Base-by-base conservation (phyloP, 2,888 invertebrate species). In the Cistogaster globosa region DNA sequence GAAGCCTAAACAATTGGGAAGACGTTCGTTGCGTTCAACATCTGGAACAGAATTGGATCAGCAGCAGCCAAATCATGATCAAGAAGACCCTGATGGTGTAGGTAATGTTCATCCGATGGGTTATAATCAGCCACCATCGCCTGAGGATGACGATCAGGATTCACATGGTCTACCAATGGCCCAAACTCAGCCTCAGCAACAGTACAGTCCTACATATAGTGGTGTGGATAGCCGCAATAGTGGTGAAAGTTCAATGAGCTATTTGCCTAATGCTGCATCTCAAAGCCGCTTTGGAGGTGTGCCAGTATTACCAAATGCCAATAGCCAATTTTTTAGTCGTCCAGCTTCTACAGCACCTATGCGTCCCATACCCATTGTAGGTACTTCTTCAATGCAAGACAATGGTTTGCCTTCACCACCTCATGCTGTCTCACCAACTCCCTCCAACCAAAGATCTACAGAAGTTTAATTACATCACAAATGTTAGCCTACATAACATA, bases 1-100 rank as follows among this genome's bases (percentile, higher is more conserved):
- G 83, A 90, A 90, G 88, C 94, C 95, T 22, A 94, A 94, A 84
- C 95, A 95, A 90, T 91, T 93, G 62, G 95, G 95, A 11, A 93
- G 95, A 45, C 94, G 94, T 58, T 94, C 94, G 60, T 90, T 94
- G 68, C 90, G 91, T 65, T 92, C 93, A 60, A 93, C 93, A 86
- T 89, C 89, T 16, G 94, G 94, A 84, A 89, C 89, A 57, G 90
- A 91, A 55, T 89, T 90, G 80, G 89, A 90, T 65, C 87, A 89
- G 42, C 88, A 88, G 8, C 20, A 53, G 6, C 48, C 16, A 2
- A 55, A 14, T 1, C 87, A 86, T 26, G 87, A 87, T 2, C 86
- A 89, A 4, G 88, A 88, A 38, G 88, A 88, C 9, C 86, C 86
- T 38, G 85, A 88, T 0, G 83, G 69, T 22, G 78, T 83, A 11